These are phyloP conservation scores for Oryzias melastigma DNA, from an alignment of 2,113 vertebrate species.

Conservation along the genomic window DNA sequence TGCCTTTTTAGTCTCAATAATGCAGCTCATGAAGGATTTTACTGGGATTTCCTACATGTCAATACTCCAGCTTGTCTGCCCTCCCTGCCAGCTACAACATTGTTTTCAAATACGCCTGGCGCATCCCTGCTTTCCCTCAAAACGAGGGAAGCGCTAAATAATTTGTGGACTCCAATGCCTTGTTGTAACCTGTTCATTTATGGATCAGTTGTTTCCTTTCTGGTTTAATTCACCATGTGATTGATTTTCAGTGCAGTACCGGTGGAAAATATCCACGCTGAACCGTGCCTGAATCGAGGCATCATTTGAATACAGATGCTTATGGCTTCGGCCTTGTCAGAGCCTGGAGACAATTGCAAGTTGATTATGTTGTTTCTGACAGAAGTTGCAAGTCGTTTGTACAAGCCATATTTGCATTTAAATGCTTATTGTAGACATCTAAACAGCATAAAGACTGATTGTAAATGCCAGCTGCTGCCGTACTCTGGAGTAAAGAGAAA, in stretches of 20 bases:
- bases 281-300: constrained; percentile 74
- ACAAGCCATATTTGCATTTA: constrained; percentile 79
- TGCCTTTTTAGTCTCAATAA: not conserved
- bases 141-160: constrained; percentile 69
- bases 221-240: constrained; percentile 86
- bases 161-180: constrained; percentile 73
- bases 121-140: constrained; percentile 49
- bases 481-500: constrained; percentile 57
- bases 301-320: constrained; percentile 78
- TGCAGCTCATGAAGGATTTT: constrained; percentile 7
- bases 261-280: constrained; percentile 75
- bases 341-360: constrained; percentile 80
- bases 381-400: constrained; percentile 77
- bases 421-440: constrained; percentile 78
- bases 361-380: constrained; percentile 80
- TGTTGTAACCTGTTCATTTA: constrained; percentile 84
- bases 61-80: constrained; percentile 13
- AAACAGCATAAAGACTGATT: constrained; percentile 77
- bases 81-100: constrained; percentile 24
- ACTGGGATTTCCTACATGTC: constrained; percentile 26
- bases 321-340: constrained; percentile 69
- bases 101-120: constrained; percentile 26
- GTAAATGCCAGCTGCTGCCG: constrained; percentile 73
- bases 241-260: constrained; percentile 82
- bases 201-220: constrained; percentile 84